Evolutionary conservation across 1,140 invertebrate genomes (phyloP).

Genomic region (Cyrtorhinus lividipennis): DNA sequence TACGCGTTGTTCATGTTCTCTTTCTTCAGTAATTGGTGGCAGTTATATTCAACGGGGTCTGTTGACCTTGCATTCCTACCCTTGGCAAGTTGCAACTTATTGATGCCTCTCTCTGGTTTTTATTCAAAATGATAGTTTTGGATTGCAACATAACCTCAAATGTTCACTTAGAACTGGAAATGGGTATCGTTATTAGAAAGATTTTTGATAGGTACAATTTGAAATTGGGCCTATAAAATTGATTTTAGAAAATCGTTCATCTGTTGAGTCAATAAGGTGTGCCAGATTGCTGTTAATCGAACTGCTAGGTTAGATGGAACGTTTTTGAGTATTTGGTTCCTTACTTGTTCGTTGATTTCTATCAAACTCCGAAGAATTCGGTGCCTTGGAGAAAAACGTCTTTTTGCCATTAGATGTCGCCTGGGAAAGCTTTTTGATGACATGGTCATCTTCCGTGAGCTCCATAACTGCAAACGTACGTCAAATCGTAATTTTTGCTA

Average conservation of each 20-base stretch:
- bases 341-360: not conserved
- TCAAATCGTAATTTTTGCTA: not conserved
- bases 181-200: not conserved
- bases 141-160: too few relatives aligned
- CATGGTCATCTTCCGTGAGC: conserved; percentile 20
- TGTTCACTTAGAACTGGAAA: not conserved
- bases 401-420: conserved; percentile 27
- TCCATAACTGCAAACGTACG: conserved; percentile 11
- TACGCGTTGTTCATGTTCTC: too few relatives aligned
- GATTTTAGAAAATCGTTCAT: too few relatives aligned
- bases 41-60: not conserved
- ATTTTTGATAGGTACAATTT: too few relatives aligned
- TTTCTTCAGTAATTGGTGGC: not conserved
- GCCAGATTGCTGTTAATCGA: too few relatives aligned
- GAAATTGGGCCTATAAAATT: too few relatives aligned
- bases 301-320: too few relatives aligned
- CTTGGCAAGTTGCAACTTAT: not conserved
- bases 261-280: too few relatives aligned
- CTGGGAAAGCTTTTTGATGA: conserved; percentile 23
- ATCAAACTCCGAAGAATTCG: not conserved
- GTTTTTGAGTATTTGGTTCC: too few relatives aligned
- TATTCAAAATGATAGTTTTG: too few relatives aligned
- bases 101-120: not conserved
- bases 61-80: not conserved
- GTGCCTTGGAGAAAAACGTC: not conserved